Base-by-base conservation (phyloP, 2,888 invertebrate species). In the Crocallis elinguaria region DNA sequence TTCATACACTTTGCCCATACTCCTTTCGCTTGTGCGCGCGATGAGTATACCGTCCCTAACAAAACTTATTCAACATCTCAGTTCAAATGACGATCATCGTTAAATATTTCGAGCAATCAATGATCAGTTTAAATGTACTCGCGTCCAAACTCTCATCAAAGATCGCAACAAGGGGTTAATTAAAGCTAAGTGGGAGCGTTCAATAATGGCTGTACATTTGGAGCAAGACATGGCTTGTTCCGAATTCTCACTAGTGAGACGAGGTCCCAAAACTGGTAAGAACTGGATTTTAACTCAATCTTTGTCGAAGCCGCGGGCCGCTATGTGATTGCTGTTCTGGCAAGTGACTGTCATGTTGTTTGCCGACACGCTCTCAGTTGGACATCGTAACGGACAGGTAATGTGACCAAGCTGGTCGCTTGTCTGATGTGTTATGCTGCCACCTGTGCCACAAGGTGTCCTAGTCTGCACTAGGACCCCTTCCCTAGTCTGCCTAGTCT, bases 251-350 rank as follows among this genome's bases (percentile, higher is more conserved):
- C 36, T 30, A 48, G 52, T 56, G 50, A 61, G 51, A 46, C 49
- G 51, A 44, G 53, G 45, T 57, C 43, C 56, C 45, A 16, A 52
- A 74, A 75, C 79, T 69, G 69, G 77, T 66, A 51, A 39, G n/a
- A 73, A 76, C 78, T 64, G 71, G 79, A 69, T 67, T 60, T 62
- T 57, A 59, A 69, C 68, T 63, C 45, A 60, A 68, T 69, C 66
- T 73, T 67, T 71, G 62, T 56, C 56, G 60, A 59, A 61, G 64
- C 64, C 67, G 67, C 67, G 12, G 36, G 64, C 67, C 67, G 66
- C 68, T 6, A n/a, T 56, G 43, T 64, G 71, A 73, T 75, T 71
- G 42, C 27, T 27, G 21, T 42, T 23, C 33, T 29, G 38, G 16
- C 27, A 13, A 8, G 17, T 17, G n/a, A n/a, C n/a, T n/a, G n/a